These are phyloP conservation scores for Hyaena hyaena DNA, from an alignment of 2,113 vertebrate species.

Conservation along the genomic window DNA sequence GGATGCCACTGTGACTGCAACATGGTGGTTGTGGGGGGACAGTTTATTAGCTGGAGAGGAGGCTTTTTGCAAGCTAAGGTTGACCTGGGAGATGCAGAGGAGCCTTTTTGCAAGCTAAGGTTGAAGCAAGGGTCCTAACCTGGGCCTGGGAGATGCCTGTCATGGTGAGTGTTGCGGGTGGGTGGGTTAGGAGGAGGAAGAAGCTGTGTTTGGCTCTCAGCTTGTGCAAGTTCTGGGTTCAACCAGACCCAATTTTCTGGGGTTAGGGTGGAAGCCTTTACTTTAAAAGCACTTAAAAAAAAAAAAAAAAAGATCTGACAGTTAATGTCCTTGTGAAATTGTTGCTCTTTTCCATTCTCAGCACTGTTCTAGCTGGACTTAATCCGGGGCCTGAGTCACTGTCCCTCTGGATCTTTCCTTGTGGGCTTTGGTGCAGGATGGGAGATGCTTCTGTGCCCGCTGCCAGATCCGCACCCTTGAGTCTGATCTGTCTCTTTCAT, in stretches of 20 bases:
- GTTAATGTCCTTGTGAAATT: slow-evolving; percentile 58
- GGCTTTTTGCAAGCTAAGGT: slow-evolving; percentile 20
- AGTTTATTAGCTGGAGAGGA: slow-evolving; percentile 67
- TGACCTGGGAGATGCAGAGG: slow-evolving; percentile 45
- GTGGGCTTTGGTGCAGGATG: slow-evolving; percentile 69
- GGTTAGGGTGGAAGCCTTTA: background rate
- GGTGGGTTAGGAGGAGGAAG: slow-evolving; percentile 52
- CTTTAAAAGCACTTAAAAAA: slow-evolving; percentile 60
- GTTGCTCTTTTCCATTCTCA: slow-evolving; percentile 47
- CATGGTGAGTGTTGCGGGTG: slow-evolving; percentile 38
- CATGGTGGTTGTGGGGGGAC: slow-evolving; percentile 43
- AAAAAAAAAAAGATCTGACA: slow-evolving; percentile 5
- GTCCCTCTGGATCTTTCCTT: slow-evolving; percentile 63
- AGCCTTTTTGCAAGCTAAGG: slow-evolving; percentile 36
- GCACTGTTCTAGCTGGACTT: slow-evolving; percentile 53
- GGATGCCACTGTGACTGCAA: slow-evolving; percentile 65
- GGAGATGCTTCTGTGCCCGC: slow-evolving; percentile 63
- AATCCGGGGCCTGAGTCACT: slow-evolving; percentile 68
- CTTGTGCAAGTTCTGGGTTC: slow-evolving; percentile 57
- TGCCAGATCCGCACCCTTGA: slow-evolving; percentile 74
- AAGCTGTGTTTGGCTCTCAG: slow-evolving; percentile 63
- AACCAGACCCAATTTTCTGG: slow-evolving; percentile 40
- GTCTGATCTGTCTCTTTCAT: slow-evolving; percentile 69
- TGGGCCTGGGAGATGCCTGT: slow-evolving; percentile 46
- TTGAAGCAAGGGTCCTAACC: slow-evolving; percentile 33